phyloP scores from a whole-genome alignment of 2,888 invertebrate species.

The Busseola fusca region DNA sequence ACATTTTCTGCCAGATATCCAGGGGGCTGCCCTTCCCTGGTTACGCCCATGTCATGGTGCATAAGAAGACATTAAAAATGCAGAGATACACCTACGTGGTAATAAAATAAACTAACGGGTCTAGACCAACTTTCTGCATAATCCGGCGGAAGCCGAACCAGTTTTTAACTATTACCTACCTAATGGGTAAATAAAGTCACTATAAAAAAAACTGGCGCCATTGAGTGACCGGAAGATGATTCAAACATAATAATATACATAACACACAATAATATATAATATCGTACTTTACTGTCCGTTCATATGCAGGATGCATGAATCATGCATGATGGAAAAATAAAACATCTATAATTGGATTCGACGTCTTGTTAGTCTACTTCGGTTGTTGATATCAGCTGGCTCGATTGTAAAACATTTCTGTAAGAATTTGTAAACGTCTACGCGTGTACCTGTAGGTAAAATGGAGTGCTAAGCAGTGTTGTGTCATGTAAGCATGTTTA shows the following conservation, averaged over 20 bases:
- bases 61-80: not conserved
- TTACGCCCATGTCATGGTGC: no score
- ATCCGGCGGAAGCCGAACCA: constrained; percentile 53
- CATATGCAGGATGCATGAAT: constrained; percentile 75
- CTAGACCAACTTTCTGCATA: constrained; percentile 17
- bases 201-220: constrained; percentile 34
- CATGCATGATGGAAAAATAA: constrained; percentile 66
- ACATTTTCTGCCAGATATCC: no score
- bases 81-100: constrained; percentile 33
- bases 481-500: not conserved
- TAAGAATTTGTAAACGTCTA: constrained; percentile 2
- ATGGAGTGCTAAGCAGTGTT: not conserved
- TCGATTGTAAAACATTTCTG: not conserved
- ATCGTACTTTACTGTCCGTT: constrained; percentile 68
- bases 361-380: constrained; percentile 20
- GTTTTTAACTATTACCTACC: constrained; percentile 41
- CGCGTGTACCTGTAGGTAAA: not conserved
- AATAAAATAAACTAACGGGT: constrained; percentile 41
- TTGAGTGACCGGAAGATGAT: constrained; percentile 72
- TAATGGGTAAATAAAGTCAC: constrained; percentile 42
- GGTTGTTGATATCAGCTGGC: constrained; percentile 20
- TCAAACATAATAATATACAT: constrained; percentile 65
- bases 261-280: no score
- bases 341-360: constrained; percentile 42
- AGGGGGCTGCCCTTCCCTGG: no score